Base-by-base conservation (phyloP, 2,797 vertebrate species). In the Epinephelus awoara region DNA sequence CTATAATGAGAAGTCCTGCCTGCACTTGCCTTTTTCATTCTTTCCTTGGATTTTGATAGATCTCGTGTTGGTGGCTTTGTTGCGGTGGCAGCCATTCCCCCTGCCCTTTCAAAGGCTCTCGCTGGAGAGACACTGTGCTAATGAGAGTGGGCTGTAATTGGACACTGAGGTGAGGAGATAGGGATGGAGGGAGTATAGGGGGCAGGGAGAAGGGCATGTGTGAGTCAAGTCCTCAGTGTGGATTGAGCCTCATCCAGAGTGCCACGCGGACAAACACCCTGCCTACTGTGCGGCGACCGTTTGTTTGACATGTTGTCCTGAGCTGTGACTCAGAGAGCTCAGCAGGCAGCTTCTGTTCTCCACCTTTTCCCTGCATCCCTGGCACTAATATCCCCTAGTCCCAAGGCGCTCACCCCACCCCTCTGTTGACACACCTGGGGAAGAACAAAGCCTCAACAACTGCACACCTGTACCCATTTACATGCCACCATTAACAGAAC, bases 21-120 rank as follows among this genome's bases (percentile, higher is more conserved):
- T 93, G 92, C 92, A 93, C 92, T 91, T 94, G 93, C 94, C 93
- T 94, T 93, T 90, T 93, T 90, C 92, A 93, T 84, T 93, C 88
- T 93, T 89, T 92, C 92, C 88, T 86, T 62, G 90, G 90, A 65
- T 92, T 94, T 92, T 94, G 93, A 94, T 90, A 93, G 93, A 94
- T 93, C 91, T 93, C 66, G 88, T 85, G 92, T 88, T 90, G 88
- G 89, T 67, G 90, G 93, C 92, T 92, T 93, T 93, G 93, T 94
- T 91, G 90, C 91, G 86, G 88, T 75, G 79, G 90, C 93, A 88
- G 93, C 91, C 91, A 87, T 94, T 85, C 88, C 84, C 90, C 83
- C 80, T 92, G 93, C 92, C 93, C 92, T 94, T 93, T 92, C 90
- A 95, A 92, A 94, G 93, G 89, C 91, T 93, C 91, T 92, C 90